These are phyloP conservation scores for Toxonevra muliebris DNA, from an alignment of 2,888 invertebrate genomes.

Conservation along the genomic window DNA sequence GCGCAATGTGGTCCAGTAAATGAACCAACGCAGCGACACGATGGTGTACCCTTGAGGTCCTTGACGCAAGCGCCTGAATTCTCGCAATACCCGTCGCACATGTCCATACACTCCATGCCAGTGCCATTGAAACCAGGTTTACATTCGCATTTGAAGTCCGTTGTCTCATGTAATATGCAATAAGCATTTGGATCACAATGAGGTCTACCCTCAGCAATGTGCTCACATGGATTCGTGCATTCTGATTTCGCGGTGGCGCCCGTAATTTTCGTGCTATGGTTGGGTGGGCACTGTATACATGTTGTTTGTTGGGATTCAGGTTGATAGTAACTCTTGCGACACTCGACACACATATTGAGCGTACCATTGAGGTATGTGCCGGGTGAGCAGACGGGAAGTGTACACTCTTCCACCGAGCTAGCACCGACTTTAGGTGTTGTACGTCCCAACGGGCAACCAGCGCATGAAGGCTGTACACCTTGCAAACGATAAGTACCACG, in stretches of 20 bases:
- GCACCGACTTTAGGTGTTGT: constrained; percentile 90
- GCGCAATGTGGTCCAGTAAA: constrained; percentile 90
- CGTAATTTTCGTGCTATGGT: constrained; percentile 85
- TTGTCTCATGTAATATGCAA: constrained; percentile 84
- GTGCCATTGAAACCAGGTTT: constrained; percentile 93
- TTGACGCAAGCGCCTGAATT: constrained; percentile 91
- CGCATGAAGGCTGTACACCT: constrained; percentile 89
- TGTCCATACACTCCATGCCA: constrained; percentile 81
- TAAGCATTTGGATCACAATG: constrained; percentile 89
- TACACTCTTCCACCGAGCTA: constrained; percentile 87
- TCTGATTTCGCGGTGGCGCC: constrained; percentile 83
- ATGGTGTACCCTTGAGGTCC: constrained; percentile 82
- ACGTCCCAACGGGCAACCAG: constrained; percentile 85
- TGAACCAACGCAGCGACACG: constrained; percentile 90
- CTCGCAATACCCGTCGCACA: constrained; percentile 86
- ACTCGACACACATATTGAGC: constrained; percentile 84
- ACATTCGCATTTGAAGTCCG: constrained; percentile 90
- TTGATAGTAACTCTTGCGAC: constrained; percentile 91
- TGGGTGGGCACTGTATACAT: constrained; percentile 88
- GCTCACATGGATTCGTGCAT: constrained; percentile 92
- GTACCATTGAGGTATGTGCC: constrained; percentile 88
- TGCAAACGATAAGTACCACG: constrained; percentile 86
- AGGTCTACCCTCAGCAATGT: constrained; percentile 77
- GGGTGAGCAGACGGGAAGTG: constrained; percentile 85
- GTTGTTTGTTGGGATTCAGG: constrained; percentile 86